These are phyloP conservation scores for Pungitius pungitius DNA, from an alignment of 2,113 vertebrate species.

Conservation along the genomic window DNA sequence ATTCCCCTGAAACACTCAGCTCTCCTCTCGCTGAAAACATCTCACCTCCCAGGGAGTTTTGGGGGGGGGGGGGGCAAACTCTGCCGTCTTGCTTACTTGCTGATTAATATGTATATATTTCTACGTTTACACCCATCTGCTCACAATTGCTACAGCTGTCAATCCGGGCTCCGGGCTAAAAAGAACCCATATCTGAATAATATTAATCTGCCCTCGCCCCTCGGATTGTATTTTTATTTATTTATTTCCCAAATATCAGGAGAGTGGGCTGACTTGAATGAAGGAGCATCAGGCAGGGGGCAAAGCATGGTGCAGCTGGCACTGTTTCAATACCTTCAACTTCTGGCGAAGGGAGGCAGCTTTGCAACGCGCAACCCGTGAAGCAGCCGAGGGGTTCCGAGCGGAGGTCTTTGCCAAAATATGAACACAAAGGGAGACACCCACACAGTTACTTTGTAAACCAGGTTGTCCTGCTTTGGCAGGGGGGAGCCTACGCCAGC, in stretches of 20 bases:
- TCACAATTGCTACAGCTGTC: conserved; percentile 76
- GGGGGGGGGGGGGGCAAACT: conserved; percentile 58
- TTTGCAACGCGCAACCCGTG: conserved; percentile 36
- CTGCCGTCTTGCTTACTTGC: conserved; percentile 43
- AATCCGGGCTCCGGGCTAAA: conserved; percentile 76
- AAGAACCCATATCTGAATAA: conserved; percentile 71
- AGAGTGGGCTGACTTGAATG: conserved; percentile 51
- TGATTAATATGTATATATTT: conserved; percentile 79
- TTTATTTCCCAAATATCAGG: conserved; percentile 59
- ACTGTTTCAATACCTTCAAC: conserved; percentile 53
- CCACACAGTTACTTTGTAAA: conserved; percentile 51
- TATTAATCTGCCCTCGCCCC: conserved; percentile 65
- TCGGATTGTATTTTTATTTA: conserved; percentile 46
- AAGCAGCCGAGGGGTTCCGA: conserved; percentile 49
- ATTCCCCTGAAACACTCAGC: conserved; percentile 66
- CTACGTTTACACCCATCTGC: conserved; percentile 70
- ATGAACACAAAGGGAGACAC: conserved; percentile 58
- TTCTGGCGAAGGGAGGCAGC: conserved; percentile 46
- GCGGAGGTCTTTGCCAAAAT: conserved; percentile 56
- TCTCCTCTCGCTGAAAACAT: conserved; percentile 62
- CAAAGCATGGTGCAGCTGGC: conserved; percentile 52
- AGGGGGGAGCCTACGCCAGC: conserved; percentile 22
- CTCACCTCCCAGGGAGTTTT: conserved; percentile 70
- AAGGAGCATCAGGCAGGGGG: conserved; percentile 49
- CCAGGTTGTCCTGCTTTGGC: conserved; percentile 33